These are phyloP conservation scores for Oscheius sp. DNA, from an alignment of 2,888 invertebrate species.

Conservation along the genomic window DNA sequence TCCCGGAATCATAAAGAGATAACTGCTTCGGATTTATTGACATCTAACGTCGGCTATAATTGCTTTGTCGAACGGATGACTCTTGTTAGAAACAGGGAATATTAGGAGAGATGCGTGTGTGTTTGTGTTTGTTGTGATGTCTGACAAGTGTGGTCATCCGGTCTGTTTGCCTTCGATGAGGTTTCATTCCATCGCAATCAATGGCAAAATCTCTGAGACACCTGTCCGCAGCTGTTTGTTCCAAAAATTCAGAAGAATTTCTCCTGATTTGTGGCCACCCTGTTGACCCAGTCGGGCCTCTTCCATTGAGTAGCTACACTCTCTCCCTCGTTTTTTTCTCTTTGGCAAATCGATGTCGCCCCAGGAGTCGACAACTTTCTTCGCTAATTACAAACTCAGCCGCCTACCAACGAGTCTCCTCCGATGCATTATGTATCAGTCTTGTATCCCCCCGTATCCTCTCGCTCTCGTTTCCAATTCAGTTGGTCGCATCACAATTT, in stretches of 20 bases:
- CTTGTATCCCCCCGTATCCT: background rate
- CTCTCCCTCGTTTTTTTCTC: no score
- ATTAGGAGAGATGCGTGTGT: no score
- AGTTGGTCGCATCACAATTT: conserved; percentile 20
- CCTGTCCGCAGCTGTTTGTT: conserved; percentile 27
- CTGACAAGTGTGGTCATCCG: no score
- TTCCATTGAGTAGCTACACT: no score
- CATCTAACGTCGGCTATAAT: background rate
- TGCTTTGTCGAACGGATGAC: background rate
- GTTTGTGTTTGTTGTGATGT: no score
- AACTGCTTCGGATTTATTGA: conserved; percentile 27
- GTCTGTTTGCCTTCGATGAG: no score
- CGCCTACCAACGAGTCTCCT: conserved; percentile 7
- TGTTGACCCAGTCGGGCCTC: no score
- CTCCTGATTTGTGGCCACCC: no score
- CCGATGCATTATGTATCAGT: background rate
- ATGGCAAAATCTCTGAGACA: conserved; percentile 1
- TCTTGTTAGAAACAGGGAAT: no score
- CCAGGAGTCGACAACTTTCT: conserved; percentile 18
- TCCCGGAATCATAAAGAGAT: conserved; percentile 18
- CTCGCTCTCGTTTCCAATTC: conserved; percentile 4
- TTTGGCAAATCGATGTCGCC: background rate
- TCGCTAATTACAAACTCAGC: conserved; percentile 13
- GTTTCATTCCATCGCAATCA: background rate
- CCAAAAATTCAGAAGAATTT: background rate